phyloP scores from a whole-genome alignment of 2,888 invertebrate species.

The Heteromurus nitidus region DNA sequence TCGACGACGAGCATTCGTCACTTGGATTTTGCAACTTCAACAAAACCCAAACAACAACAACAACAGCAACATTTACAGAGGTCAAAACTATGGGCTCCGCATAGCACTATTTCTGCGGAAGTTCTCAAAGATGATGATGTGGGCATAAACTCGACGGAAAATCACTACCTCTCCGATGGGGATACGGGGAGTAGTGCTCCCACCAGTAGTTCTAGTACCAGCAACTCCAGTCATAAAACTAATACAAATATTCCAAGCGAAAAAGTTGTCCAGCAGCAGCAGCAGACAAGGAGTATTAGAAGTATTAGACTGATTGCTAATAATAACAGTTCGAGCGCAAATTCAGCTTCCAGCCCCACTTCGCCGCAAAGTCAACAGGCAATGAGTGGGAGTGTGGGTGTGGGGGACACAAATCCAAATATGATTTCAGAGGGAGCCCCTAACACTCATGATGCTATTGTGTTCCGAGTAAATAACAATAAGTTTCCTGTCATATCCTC shows the following conservation, averaged over 20 bases:
- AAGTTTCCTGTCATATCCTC: constrained; percentile 71
- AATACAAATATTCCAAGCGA: constrained; percentile 58
- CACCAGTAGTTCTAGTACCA: constrained; percentile 8
- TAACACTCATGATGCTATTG: constrained; percentile 16
- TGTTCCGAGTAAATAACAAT: constrained; percentile 64
- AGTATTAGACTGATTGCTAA: constrained; percentile 67
- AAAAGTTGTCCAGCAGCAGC: constrained; percentile 64
- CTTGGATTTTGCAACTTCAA: constrained; percentile 46
- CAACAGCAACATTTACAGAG: constrained; percentile 51
- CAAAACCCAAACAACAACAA: constrained; percentile 44
- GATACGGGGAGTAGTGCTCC: background rate
- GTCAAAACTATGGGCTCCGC: constrained; percentile 70
- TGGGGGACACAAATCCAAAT: constrained; percentile 8
- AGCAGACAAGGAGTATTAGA: constrained; percentile 61
- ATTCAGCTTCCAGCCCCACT: constrained; percentile 33
- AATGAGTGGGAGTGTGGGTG: background rate
- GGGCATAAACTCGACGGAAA: constrained; percentile 46
- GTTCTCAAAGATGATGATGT: constrained; percentile 65
- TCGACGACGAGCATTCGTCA: constrained; percentile 50
- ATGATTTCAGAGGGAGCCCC: constrained; percentile 28
- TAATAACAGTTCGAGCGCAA: constrained; percentile 41
- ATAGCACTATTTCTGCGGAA: constrained; percentile 64
- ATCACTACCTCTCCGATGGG: constrained; percentile 1
- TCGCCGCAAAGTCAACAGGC: constrained; percentile 49
- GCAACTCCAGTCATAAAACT: constrained; percentile 26